Conservation (phyloP, 2,888 invertebrate species). For the Drosophila ustulata region DNA sequence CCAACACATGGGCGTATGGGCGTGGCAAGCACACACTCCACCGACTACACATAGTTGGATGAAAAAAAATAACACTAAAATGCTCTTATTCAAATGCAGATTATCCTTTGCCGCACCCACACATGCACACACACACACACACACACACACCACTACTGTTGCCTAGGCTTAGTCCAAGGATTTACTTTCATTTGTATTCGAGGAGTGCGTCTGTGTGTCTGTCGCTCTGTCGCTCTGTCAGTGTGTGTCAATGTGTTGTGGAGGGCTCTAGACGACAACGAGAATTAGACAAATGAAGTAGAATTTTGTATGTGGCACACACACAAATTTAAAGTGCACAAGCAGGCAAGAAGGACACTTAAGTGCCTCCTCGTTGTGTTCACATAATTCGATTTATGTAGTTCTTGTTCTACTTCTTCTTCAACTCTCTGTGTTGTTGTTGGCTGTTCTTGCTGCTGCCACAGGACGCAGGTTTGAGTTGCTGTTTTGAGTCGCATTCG, state of each 20-base stretch:
- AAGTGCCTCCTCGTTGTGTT: conserved; percentile 70
- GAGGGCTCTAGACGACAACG: conserved; percentile 64
- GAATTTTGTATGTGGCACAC: conserved; percentile 66
- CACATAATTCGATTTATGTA: conserved; percentile 76
- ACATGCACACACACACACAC: conserved; percentile 31
- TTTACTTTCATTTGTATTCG: conserved; percentile 74
- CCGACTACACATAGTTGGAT: conserved; percentile 51
- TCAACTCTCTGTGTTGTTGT: conserved; percentile 8
- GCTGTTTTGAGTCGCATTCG: conserved; percentile 12
- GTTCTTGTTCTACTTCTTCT: conserved; percentile 28
- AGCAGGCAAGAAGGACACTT: conserved; percentile 63
- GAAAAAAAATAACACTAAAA: conserved; percentile 72
- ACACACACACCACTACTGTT: conserved; percentile 46
- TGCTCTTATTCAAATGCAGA: conserved; percentile 81
- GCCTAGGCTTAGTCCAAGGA: conserved; percentile 72
- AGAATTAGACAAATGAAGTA: conserved; percentile 80
- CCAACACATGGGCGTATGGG: conserved; percentile 65
- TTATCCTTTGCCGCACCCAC: conserved; percentile 72
- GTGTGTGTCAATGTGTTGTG: conserved; percentile 42
- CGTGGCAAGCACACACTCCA: conserved; percentile 32
- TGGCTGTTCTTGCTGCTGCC: conserved; percentile 33
- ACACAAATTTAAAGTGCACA: conserved; percentile 56
- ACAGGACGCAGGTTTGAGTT: conserved; percentile 4
- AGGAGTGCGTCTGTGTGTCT: conserved; percentile 49
- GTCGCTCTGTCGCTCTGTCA: conserved; percentile 17